phyloP scores from a whole-genome alignment of 2,888 invertebrate species.

The Heliothis peltigera region DNA sequence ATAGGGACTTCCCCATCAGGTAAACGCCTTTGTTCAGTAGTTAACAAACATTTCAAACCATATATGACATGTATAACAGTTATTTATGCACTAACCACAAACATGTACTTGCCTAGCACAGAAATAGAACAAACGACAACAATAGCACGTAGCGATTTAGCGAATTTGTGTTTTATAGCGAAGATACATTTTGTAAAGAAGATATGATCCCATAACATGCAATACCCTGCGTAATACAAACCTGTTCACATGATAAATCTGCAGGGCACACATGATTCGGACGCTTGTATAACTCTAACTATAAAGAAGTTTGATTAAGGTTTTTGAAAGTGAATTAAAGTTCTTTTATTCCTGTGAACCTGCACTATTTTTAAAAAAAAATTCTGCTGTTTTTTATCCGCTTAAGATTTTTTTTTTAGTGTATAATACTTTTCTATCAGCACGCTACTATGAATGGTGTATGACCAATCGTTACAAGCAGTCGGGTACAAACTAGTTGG shows the following conservation, averaged over 20 bases:
- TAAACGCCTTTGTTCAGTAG: background rate
- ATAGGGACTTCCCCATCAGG: constrained; percentile 7
- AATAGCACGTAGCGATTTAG: constrained; percentile 19
- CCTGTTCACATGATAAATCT: no score
- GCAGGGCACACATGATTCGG: no score
- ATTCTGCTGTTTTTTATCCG: no score
- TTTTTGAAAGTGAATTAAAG: no score
- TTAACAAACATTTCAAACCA: background rate
- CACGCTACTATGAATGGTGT: no score
- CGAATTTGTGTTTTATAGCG: constrained; percentile 14
- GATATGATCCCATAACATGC: background rate
- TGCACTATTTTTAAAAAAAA: no score
- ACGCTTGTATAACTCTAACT: no score
- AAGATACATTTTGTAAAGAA: background rate
- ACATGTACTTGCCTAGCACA: background rate
- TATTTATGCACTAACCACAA: constrained; percentile 19
- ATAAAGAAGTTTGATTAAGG: no score
- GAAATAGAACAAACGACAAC: background rate
- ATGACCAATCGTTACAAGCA: background rate
- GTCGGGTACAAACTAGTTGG: constrained; percentile 6
- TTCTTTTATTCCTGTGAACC: no score
- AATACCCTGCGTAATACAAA: no score
- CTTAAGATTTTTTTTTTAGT: no score
- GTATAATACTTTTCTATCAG: no score
- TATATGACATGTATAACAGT: background rate